These are phyloP conservation scores for Phyllostomus hastatus DNA, from an alignment of 2,113 vertebrate genomes.

Conservation along the genomic window DNA sequence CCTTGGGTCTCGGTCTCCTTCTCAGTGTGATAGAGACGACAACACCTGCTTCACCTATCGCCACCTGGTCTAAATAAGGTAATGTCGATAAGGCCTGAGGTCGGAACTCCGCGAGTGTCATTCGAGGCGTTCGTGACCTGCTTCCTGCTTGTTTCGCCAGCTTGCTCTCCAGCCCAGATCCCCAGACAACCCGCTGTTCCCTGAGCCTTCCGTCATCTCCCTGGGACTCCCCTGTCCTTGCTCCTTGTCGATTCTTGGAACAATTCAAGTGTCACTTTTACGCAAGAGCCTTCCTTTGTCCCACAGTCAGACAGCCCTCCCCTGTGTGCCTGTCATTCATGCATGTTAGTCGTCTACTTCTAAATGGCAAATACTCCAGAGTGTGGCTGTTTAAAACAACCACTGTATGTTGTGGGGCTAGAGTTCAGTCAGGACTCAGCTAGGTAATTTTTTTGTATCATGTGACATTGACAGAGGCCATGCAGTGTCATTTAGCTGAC, in stretches of 20 bases:
- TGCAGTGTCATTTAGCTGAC: background rate
- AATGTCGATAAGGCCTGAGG: background rate
- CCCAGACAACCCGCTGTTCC: background rate
- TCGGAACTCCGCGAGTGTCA: background rate
- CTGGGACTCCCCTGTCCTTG: background rate
- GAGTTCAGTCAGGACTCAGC: background rate
- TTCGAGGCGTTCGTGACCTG: background rate
- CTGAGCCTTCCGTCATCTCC: background rate
- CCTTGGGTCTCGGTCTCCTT: background rate
- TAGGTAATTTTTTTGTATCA: background rate
- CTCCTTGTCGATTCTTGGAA: background rate
- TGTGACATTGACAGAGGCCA: background rate
- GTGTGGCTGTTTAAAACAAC: background rate
- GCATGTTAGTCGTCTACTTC: background rate
- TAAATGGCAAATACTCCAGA: background rate
- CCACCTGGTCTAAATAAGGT: background rate
- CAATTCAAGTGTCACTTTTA: background rate
- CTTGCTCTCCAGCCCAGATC: accelerated
- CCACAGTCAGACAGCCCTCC: background rate
- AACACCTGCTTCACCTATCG: background rate
- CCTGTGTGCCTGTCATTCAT: background rate
- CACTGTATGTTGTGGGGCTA: background rate
- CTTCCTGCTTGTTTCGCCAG: background rate
- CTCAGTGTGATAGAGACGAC: background rate
- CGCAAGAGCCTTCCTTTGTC: background rate